phyloP scores from a whole-genome alignment of 2,888 invertebrate genomes.

The Sinotaia quadrata region DNA sequence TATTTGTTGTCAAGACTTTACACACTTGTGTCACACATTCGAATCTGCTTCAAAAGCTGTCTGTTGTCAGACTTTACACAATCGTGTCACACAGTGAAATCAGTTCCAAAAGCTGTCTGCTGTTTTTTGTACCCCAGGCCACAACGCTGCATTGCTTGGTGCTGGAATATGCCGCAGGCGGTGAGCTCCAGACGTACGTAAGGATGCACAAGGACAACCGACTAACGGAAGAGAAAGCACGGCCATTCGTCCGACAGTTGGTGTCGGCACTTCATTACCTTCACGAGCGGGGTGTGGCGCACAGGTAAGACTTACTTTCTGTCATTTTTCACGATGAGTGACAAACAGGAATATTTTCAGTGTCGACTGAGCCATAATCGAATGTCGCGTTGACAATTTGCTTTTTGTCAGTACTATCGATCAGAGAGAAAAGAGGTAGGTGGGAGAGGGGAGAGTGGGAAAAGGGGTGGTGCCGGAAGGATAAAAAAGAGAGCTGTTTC shows the following conservation, averaged over 20 bases:
- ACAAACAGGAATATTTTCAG: not conserved
- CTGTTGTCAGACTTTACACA: too few species aligned
- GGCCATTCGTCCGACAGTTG: conserved; percentile 78
- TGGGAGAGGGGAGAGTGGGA: not conserved
- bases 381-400: not conserved
- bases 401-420: not conserved
- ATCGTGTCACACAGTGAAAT: too few species aligned
- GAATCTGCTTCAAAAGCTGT: too few species aligned
- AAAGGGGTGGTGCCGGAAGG: not conserved
- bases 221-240: conserved; percentile 76
- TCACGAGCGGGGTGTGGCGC: conserved; percentile 80
- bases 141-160: conserved; percentile 82
- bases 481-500: too few species aligned
- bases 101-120: too few species aligned
- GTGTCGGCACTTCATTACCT: conserved; percentile 81
- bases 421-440: not conserved
- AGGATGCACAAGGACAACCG: conserved; percentile 76
- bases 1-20: too few species aligned
- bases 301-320: conserved; percentile 80
- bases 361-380: too few species aligned
- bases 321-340: too few species aligned
- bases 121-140: too few species aligned
- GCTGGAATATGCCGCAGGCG: conserved; percentile 82
- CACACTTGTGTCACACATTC: too few species aligned
- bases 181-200: conserved; percentile 80